These are phyloP conservation scores for Troglohyphantes excavatus DNA, from an alignment of 2,888 invertebrate genomes.

Conservation along the genomic window DNA sequence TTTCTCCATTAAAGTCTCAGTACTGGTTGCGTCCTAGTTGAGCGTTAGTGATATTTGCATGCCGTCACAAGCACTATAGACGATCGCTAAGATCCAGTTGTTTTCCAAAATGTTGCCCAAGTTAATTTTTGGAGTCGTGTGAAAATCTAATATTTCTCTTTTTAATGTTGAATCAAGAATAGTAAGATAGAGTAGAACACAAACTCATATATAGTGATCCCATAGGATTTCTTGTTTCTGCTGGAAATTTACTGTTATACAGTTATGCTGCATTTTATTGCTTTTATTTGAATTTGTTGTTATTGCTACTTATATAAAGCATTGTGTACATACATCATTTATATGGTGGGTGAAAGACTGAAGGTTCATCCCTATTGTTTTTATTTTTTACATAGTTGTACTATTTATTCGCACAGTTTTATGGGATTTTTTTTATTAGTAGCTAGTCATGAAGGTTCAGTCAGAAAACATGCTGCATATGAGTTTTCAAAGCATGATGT, in stretches of 20 bases:
- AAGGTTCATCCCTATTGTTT: neutral
- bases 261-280: too few species aligned
- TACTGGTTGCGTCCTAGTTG: neutral
- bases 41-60: neutral
- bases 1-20: too few species aligned
- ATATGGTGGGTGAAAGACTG: neutral
- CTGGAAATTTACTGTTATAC: neutral
- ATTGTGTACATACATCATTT: neutral
- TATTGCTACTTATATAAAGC: slow-evolving; percentile 42
- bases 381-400: neutral
- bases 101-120: neutral
- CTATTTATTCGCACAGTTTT: neutral
- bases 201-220: neutral
- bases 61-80: neutral
- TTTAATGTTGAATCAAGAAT: neutral
- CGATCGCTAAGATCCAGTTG: neutral
- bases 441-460: neutral
- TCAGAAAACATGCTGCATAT: neutral
- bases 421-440: neutral
- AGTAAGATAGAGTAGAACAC: neutral
- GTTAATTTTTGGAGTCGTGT: too few species aligned
- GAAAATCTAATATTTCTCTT: neutral
- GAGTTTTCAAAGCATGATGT: neutral
- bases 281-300: neutral
- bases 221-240: neutral